phyloP scores from a whole-genome alignment of 1,140 invertebrate genomes.

The Drosophila murphyi region DNA sequence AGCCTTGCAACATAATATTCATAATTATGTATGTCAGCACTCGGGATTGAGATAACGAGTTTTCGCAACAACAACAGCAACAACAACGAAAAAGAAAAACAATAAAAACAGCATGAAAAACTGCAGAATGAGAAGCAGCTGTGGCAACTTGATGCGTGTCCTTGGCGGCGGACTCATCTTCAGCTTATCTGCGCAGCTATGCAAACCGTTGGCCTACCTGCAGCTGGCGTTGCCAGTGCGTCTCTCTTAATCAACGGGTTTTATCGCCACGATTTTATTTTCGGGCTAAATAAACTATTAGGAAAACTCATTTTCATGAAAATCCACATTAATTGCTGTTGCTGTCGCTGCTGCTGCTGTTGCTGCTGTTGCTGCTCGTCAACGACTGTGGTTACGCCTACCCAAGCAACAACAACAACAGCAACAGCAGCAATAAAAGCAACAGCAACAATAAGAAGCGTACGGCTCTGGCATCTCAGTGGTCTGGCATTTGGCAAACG shows the following conservation, averaged over 20 bases:
- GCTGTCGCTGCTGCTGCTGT: slow-evolving; percentile 31
- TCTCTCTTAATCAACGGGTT: slow-evolving; percentile 67
- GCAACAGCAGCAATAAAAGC: slow-evolving; percentile 1
- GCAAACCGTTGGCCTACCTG: slow-evolving; percentile 16
- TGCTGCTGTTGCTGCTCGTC: slow-evolving; percentile 43
- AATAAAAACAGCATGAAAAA: not conserved
- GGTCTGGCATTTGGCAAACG: slow-evolving; percentile 61
- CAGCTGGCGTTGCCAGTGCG: slow-evolving; percentile 21
- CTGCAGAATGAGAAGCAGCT: not conserved
- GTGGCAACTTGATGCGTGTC: slow-evolving; percentile 24
- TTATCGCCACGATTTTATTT: slow-evolving; percentile 70
- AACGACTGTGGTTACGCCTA: slow-evolving; percentile 41
- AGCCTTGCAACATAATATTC: slow-evolving; percentile 67
- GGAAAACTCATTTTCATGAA: slow-evolving; percentile 80
- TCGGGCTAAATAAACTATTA: slow-evolving; percentile 77
- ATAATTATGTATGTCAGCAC: slow-evolving; percentile 52
- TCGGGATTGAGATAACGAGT: slow-evolving; percentile 13
- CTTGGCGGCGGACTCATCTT: slow-evolving; percentile 13
- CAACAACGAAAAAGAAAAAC: not conserved
- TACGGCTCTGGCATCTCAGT: slow-evolving; percentile 11
- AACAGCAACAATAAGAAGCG: slow-evolving; percentile 6
- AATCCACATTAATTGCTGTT: slow-evolving; percentile 79
- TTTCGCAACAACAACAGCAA: slow-evolving; percentile 14
- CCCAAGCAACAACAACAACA: slow-evolving; percentile 19
- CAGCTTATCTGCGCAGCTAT: slow-evolving; percentile 16